Percentiles rank a stretch among this genome's conserved stretches.
These are phyloP conservation scores for Notolepis coatsorum DNA, from an alignment of 2,797 vertebrate species.

Conservation along the genomic window DNA sequence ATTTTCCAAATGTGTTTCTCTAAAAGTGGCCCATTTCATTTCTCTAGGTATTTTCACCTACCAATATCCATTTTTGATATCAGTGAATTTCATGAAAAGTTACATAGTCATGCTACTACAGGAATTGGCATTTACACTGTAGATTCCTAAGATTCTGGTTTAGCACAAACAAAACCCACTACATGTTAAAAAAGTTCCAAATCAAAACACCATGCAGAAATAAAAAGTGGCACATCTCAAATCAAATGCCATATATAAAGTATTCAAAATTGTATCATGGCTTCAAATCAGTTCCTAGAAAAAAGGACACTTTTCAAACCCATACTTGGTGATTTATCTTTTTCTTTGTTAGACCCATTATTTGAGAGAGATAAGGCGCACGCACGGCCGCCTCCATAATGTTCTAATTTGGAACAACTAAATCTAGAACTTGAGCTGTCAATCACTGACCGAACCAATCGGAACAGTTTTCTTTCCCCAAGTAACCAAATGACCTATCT, in stretches of 20 bases:
- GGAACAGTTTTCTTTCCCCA: too few relatives aligned
- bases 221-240: slow-evolving; percentile 84
- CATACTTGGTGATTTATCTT: slow-evolving; percentile 71
- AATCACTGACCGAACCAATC: slow-evolving; percentile 13
- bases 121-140: slow-evolving; percentile 75
- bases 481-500: slow-evolving; percentile 11
- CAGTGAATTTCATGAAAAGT: slow-evolving; percentile 72
- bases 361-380: slow-evolving; percentile 47
- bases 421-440: slow-evolving; percentile 42
- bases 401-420: slow-evolving; percentile 74
- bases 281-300: slow-evolving; percentile 83
- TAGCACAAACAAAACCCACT: slow-evolving; percentile 65
- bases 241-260: slow-evolving; percentile 79
- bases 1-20: slow-evolving; percentile 78
- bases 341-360: slow-evolving; percentile 43
- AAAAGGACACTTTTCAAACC: slow-evolving; percentile 87
- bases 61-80: slow-evolving; percentile 52
- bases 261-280: slow-evolving; percentile 80
- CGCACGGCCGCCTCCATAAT: slow-evolving; percentile 41
- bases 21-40: slow-evolving; percentile 82
- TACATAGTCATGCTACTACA: slow-evolving; percentile 82
- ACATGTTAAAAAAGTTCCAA: slow-evolving; percentile 72
- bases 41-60: slow-evolving; percentile 47
- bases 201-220: slow-evolving; percentile 79
- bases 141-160: slow-evolving; percentile 64